Percentiles rank a stretch among this genome's conserved stretches.
Evolutionary conservation across 2,113 vertebrate genomes (phyloP).

Genomic region (Siniperca knerii): DNA sequence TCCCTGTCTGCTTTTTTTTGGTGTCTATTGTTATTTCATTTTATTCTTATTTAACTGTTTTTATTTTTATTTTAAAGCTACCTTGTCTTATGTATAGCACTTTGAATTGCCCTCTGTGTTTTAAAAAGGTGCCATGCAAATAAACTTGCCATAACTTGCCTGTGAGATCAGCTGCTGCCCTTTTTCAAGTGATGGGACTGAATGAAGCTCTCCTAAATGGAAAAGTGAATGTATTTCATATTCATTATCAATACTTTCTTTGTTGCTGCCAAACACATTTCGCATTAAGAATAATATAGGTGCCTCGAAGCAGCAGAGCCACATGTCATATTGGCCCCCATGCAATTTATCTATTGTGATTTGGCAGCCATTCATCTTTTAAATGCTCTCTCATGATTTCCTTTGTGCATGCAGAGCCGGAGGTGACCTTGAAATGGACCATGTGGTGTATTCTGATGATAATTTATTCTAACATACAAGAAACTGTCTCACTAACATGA

Average conservation of each 20-base stretch:
- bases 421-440: slow-evolving; percentile 76
- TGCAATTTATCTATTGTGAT: slow-evolving; percentile 74
- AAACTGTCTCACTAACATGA: slow-evolving; percentile 62
- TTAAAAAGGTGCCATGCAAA: not conserved
- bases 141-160: not conserved
- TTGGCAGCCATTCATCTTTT: slow-evolving; percentile 78
- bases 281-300: slow-evolving; percentile 49
- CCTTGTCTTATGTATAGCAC: not conserved
- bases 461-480: slow-evolving; percentile 71
- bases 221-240: slow-evolving; percentile 42
- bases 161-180: not conserved
- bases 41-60: no score
- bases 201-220: slow-evolving; percentile 17
- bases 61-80: not conserved
- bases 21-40: not conserved
- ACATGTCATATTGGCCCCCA: slow-evolving; percentile 56
- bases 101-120: not conserved
- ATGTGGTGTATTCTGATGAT: slow-evolving; percentile 71
- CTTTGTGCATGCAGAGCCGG: slow-evolving; percentile 69
- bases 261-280: slow-evolving; percentile 53
- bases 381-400: slow-evolving; percentile 79
- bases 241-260: slow-evolving; percentile 54
- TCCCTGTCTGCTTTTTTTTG: not conserved
- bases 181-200: not conserved
- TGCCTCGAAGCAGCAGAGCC: slow-evolving; percentile 53